phyloP scores from a whole-genome alignment of 2,888 invertebrate species.

The Ochropacha duplaris region DNA sequence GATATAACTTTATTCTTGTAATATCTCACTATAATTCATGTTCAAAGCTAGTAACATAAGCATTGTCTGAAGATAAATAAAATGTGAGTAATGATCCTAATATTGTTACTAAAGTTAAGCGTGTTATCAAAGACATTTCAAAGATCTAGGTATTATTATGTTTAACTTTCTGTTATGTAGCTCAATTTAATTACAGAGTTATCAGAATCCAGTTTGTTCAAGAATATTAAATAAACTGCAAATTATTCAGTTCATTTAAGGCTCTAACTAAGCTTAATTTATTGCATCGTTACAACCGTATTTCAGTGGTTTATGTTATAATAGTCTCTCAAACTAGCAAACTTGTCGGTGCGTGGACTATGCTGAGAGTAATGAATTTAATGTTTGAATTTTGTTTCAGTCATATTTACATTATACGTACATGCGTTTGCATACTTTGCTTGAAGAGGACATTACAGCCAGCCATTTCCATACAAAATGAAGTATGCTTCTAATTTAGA shows the following conservation, averaged over 20 bases:
- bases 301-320: neutral
- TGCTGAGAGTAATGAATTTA: neutral
- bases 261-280: neutral
- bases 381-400: neutral
- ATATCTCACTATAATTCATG: constrained; percentile 64
- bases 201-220: too few relatives aligned
- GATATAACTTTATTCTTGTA: constrained; percentile 75
- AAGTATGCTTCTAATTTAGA: too few relatives aligned
- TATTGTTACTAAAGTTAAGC: neutral
- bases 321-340: too few relatives aligned
- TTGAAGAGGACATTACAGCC: too few relatives aligned
- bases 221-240: too few relatives aligned
- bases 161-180: neutral
- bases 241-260: neutral
- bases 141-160: neutral
- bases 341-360: neutral
- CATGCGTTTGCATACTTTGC: neutral
- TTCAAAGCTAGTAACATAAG: constrained; percentile 30
- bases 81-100: constrained; percentile 9
- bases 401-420: neutral
- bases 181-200: neutral
- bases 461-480: too few relatives aligned
- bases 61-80: constrained; percentile 19
- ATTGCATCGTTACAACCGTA: neutral
- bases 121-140: neutral